Evolutionary conservation across 1,140 invertebrate species (phyloP), one percentile per base, ranked within the genome.

Genomic region (Acromyrmex echinatior): DNA sequence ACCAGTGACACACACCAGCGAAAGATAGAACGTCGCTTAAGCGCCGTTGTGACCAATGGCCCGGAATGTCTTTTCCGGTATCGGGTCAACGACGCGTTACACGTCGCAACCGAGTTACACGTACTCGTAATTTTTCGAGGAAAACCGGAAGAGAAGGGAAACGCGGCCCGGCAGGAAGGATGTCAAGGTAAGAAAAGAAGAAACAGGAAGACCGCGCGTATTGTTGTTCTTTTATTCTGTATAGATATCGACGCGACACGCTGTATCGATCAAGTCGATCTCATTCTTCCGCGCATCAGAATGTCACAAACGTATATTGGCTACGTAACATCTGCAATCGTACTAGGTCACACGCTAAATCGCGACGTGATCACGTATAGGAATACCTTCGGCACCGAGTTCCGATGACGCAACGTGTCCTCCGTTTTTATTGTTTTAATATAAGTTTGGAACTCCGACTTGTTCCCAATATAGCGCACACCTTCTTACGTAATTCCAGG

Each of bases 1-100:
- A 68, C 78, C 87, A 73, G 87, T 84, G 86, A 85, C 86, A 91
- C 86, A 87, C 82, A 86, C 73, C 74, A 71, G 89, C 51, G 77
- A 82, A 86, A 92, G 91, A 93, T 92, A 92, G 90, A 92, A 92
- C 86, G 89, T 92, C 92, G 91, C 85, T 93, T 93, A 92, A 93
- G 92, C 92, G 89, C 68, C 66, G 82, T 85, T 90, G 80, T 82
- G 88, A 88, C 79, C 92, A 93, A 93, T 93, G 92, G 90, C 76
- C 91, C 63, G 92, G 92, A 93, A 93, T 92, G 88, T 81, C 86
- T 89, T 70, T 90, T 86, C 85, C 89, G 86, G 89, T 92, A 93
- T 92, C 92, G 89, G 91, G 71, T 16, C 82, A 92, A 91, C 90
- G 87, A 87, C 86, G 91, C 91, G 90, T 88, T 91, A 88, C 79